Conservation (phyloP, 2,888 invertebrate species). For the Caenorhabditis parvicauda region DNA sequence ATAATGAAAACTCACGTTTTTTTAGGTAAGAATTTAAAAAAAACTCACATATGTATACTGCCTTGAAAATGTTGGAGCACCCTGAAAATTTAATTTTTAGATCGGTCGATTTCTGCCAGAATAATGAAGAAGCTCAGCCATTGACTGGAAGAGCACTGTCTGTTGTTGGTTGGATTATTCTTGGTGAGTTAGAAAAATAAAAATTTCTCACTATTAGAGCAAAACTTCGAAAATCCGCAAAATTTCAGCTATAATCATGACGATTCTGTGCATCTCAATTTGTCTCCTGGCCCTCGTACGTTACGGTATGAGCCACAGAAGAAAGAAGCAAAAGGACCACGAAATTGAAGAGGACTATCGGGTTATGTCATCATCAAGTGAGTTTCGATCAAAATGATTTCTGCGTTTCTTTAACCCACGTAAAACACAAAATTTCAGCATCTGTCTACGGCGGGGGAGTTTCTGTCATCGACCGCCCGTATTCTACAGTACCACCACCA, state of each 20-base stretch:
- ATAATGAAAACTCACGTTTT: too few relatives aligned
- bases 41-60: too few relatives aligned
- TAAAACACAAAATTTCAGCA: constrained; percentile 21
- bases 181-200: constrained; percentile 35
- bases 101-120: constrained; percentile 53
- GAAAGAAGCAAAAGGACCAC: constrained; percentile 60
- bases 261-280: constrained; percentile 58
- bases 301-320: constrained; percentile 60
- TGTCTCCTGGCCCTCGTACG: constrained; percentile 60
- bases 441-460: constrained; percentile 45
- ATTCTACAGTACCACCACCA: constrained; percentile 40
- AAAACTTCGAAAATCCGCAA: neutral
- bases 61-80: too few relatives aligned
- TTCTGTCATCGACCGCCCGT: constrained; percentile 42
- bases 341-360: constrained; percentile 56
- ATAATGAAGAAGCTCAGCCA: constrained; percentile 50
- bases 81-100: too few relatives aligned
- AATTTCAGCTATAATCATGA: constrained; percentile 60
- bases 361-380: constrained; percentile 49
- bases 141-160: constrained; percentile 51
- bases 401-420: neutral
- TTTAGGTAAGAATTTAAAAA: too few relatives aligned
- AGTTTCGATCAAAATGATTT: constrained; percentile 2
- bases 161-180: constrained; percentile 62
- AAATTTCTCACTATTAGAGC: neutral